Base-by-base conservation (phyloP, 2,113 vertebrate genomes). In the Phyllopteryx taeniolatus region DNA sequence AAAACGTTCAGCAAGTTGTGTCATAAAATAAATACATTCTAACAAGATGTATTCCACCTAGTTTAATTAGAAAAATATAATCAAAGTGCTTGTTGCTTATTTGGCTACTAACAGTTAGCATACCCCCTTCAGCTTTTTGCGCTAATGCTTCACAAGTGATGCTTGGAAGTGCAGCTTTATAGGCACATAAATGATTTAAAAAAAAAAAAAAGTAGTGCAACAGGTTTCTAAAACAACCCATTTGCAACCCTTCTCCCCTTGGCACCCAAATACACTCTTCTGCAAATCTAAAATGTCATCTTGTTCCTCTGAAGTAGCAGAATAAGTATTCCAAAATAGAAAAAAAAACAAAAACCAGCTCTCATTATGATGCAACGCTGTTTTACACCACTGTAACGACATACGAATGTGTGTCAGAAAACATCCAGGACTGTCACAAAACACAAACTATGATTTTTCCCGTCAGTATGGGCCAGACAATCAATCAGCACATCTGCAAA, bases 141-240 rank as follows among this genome's bases (percentile, higher is more conserved):
- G 17, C 46, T 27, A 67, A 22, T 59, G 43, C 27, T 68, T 68
- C 2, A 43, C 69, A 35, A 33, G 9, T 63, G n/a, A 54, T 57
- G 49, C 59, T 62, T 13, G 64, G 17, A 39, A 35, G 19, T 65
- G 19, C 7, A 59, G 39, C 12, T 72, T 65, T 11, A n/a, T 42
- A 70, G 76, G 43, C 68, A 10, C 9, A 65, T 67, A 57, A 72
- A 71, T 46, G 72, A 42, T 13, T 33, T 57, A 35, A 62, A 73
- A 73, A 47, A 73, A 56, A 56, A 22, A 2, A 8, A 49, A 64
- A 3, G 8, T 20, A 22, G 42, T 43, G 39, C 53, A 68, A 68
- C 51, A 71, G 60, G 49, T 63, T 27, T 60, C 2, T 14, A 43
- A 69, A 71, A 75, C 35, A 67, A 60, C 27, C 39, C 1, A 14